Evolutionary conservation across 2,888 invertebrate genomes (phyloP).

Genomic region (Cryptocephalus primarius): DNA sequence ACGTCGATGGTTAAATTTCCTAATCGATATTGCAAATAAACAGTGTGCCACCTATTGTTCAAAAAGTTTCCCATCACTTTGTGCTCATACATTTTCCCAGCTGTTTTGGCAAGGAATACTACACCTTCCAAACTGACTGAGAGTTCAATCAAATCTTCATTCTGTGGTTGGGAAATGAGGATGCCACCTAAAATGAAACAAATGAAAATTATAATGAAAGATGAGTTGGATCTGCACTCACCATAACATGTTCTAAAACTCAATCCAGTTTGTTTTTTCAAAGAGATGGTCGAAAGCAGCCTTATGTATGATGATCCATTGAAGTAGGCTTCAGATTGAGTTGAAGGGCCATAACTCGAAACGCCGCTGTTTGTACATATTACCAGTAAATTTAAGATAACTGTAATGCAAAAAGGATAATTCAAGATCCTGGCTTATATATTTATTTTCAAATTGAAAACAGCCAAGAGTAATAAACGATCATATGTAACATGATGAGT

Average conservation of each 20-base stretch:
- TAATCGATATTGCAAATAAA: conserved; percentile 52
- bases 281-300: conserved; percentile 59
- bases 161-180: conserved; percentile 58
- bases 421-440: too few relatives aligned
- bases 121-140: conserved; percentile 38
- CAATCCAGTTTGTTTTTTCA: conserved; percentile 70
- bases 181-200: conserved; percentile 46
- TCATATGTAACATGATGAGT: too few relatives aligned
- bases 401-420: conserved; percentile 4
- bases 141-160: conserved; percentile 37
- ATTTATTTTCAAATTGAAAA: too few relatives aligned
- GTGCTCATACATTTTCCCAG: conserved; percentile 45
- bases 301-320: conserved; percentile 70
- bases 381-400: conserved; percentile 7
- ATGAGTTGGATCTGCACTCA: conserved; percentile 7
- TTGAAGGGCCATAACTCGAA: conserved; percentile 40
- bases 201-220: not conserved
- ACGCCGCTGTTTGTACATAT: conserved; percentile 8
- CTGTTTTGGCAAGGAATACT: conserved; percentile 38
- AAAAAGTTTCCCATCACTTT: conserved; percentile 56
- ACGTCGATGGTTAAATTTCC: conserved; percentile 47
- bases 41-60: conserved; percentile 74
- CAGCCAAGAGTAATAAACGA: too few relatives aligned
- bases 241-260: conserved; percentile 72
- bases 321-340: conserved; percentile 70